Evolutionary conservation across 2,888 invertebrate genomes (phyloP), one percentile per base, ranked within the genome.

Genomic region (Phragmatobia fuliginosa): DNA sequence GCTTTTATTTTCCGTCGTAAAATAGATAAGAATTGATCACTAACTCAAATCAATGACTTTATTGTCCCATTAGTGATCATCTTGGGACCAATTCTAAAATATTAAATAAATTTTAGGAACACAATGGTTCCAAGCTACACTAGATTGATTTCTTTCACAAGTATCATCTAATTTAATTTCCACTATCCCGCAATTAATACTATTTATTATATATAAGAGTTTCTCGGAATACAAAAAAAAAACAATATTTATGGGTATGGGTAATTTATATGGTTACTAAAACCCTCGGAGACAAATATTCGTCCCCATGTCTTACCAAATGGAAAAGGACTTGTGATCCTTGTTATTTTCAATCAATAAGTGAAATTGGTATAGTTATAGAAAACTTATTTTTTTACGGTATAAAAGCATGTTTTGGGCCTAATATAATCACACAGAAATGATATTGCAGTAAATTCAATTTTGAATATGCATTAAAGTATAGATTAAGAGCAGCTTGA

Each of bases 391-490:
- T 52, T 25, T 38, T 36, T 7, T 7, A 25, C 25, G 21, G 28
- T 28, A 41, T 41, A 62, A 62, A 38, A 41, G 28, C 38, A 62
- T 62, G 31, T 62, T 62, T 62, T 31, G 41, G 10, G 28, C 38
- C 16, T 8, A 8, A 41, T 31, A 28, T 41, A 41, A 21, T 31
- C 36, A 31, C 49, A n/a, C 16, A 6, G 14, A 28, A 56, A 56
- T 7, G 16, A 2, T 18, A 41, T 11, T 41, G 7, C 41, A 41
- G 25, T 31, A 41, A 41, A 62, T 31, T 41, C 28, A 31, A 62
- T 62, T 41, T 62, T 41, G 41, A 21, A 28, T 41, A 62, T 31
- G 41, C 21, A 41, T 21, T 62, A 49, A 49, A n/a, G 32, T 63
- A 49, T 25, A 49, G 7, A 32, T 14, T 33, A 28, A 10, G 56